Conservation (phyloP, 53 echinoderm and acorn worm genomes). For the Stichopus horrens region DNA sequence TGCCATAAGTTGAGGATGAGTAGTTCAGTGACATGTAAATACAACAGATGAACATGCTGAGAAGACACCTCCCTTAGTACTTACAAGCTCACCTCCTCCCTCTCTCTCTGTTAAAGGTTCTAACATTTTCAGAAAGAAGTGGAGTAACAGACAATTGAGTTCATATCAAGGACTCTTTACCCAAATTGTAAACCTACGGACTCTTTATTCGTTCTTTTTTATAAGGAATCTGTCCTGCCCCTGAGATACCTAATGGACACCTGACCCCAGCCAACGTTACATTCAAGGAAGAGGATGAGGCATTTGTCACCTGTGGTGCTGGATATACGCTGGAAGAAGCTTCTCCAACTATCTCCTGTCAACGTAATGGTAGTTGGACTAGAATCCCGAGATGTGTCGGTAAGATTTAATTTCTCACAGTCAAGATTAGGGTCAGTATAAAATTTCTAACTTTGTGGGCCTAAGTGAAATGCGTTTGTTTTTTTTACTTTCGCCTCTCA, state of each 20-base stretch:
- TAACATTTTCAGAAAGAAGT: not conserved
- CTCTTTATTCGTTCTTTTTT: not conserved
- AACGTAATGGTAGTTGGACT: not conserved
- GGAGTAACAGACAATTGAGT: not conserved
- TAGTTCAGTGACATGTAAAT: too few relatives aligned
- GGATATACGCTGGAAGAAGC: slow-evolving; percentile 34
- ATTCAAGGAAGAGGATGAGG: slow-evolving; percentile 44
- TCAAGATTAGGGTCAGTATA: too few relatives aligned
- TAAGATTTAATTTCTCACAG: not conserved
- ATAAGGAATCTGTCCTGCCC: not conserved
- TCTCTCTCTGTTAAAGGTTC: too few relatives aligned
- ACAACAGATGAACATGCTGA: too few relatives aligned
- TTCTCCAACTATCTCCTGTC: not conserved
- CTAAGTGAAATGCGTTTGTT: too few relatives aligned
- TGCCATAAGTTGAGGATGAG: too few relatives aligned
- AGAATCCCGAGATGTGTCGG: slow-evolving; percentile 6
- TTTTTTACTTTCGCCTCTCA: too few relatives aligned
- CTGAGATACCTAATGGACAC: slow-evolving; percentile 32
- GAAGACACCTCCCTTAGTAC: too few relatives aligned
- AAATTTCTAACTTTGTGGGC: too few relatives aligned
- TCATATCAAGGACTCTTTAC: not conserved
- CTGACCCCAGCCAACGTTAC: slow-evolving; percentile 39
- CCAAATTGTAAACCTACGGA: not conserved
- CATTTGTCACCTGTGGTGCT: slow-evolving; percentile 27
- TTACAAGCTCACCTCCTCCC: too few relatives aligned